Base-by-base conservation (phyloP, 2,888 invertebrate species). In the Mesopsocus fuscifrons region DNA sequence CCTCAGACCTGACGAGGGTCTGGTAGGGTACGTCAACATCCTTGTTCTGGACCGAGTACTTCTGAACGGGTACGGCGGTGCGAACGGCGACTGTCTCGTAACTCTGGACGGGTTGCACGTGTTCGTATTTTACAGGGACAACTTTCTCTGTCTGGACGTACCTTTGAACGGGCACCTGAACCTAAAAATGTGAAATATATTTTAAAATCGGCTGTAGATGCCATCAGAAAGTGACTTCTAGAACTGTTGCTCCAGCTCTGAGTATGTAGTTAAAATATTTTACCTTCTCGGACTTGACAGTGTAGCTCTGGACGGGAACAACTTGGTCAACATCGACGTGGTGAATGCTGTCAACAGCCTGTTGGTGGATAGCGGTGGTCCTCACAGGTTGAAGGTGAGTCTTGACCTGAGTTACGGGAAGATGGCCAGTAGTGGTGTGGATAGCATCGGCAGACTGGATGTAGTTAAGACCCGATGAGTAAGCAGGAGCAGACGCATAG, bases 81-180 rank as follows among this genome's bases (percentile, higher is more conserved):
- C 38, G 38, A 18, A 38, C 38, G 11, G 38, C 38, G 11, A 20
- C 17, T 6, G 3, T 38, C 21, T 38, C 38, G 20, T 5, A 4
- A 20, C 18, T 18, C n/a, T 38, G 16, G n/a, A 38, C 38, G 13
- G 38, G 38, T 20, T 38, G 17, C 13, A 38, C 38, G 5, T 17
- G 5, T 38, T 38, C 38, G 21, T 17, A 17, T 20, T 38, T 38
- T 5, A 38, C 17, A 20, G 38, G 38, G n/a, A 38, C 38, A 20
- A 38, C 18, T 20, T 38, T 38, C 21, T 38, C 38, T n/a, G 17
- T 38, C 20, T 21, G 38, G 38, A 38, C 38, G 38, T 38, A 38
- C 18, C 21, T 38, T 17, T 38, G 38, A 11, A 38, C 38, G 3
- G 38, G 38, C 20, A 38, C 38, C 6, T 38, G 26, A 6, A 26